Conservation (phyloP, 64 coral and sea anemone species). For the Trachythela sp. region DNA sequence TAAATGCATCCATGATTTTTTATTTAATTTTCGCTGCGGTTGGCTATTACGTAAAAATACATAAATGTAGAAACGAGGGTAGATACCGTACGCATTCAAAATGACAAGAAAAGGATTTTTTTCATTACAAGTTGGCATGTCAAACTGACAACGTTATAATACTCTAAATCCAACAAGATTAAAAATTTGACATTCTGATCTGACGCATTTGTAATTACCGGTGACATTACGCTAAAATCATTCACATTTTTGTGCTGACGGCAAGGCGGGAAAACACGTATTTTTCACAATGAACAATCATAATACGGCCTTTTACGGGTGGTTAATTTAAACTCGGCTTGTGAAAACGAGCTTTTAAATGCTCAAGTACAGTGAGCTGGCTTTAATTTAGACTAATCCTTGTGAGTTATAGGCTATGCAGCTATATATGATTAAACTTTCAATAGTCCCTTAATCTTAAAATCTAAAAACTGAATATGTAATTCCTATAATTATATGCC, state of each 20-base stretch:
- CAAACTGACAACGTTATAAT: too few species aligned
- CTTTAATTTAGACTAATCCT: neutral
- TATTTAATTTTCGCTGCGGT: neutral
- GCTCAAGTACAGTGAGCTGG: neutral
- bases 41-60: too few species aligned
- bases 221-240: neutral
- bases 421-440: too few species aligned
- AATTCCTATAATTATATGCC: too few species aligned
- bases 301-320: neutral
- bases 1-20: neutral
- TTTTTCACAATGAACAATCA: neutral
- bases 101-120: too few species aligned
- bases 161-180: neutral
- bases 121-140: too few species aligned
- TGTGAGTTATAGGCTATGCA: too few species aligned
- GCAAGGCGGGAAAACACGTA: neutral
- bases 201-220: neutral
- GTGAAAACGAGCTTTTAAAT: neutral
- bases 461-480: too few species aligned
- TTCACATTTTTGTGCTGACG: neutral
- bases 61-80: too few species aligned
- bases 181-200: neutral
- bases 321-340: neutral
- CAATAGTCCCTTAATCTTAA: too few species aligned
- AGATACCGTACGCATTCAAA: neutral